phyloP scores from a whole-genome alignment of 2,888 invertebrate species.

The Drosophila prostipennis region DNA sequence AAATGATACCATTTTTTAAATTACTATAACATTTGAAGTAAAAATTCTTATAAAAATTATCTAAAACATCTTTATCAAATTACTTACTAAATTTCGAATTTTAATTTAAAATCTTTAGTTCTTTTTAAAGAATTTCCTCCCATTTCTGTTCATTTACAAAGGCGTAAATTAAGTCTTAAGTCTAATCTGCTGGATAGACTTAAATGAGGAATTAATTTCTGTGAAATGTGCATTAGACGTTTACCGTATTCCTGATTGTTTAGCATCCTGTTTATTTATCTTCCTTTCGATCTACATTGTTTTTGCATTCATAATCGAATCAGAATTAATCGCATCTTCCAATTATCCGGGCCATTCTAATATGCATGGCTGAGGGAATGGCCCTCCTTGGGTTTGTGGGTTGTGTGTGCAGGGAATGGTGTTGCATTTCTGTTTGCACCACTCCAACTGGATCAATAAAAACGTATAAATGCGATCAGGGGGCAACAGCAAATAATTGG shows the following conservation, averaged over 20 bases:
- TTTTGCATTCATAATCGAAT: conserved; percentile 38
- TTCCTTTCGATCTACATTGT: conserved; percentile 6
- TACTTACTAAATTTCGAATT: too few relatives aligned
- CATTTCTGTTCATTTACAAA: too few relatives aligned
- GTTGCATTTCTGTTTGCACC: neutral
- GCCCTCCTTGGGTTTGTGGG: neutral
- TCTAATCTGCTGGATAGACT: too few relatives aligned
- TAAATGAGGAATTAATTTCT: conserved; percentile 1
- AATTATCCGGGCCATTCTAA: conserved; percentile 47
- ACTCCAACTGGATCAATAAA: conserved; percentile 39
- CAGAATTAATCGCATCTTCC: conserved; percentile 33
- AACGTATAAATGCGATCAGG: conserved; percentile 45
- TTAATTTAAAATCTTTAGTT: too few relatives aligned
- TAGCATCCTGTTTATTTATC: conserved; percentile 9
- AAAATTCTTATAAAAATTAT: too few relatives aligned
- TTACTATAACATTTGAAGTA: too few relatives aligned
- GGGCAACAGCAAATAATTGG: conserved; percentile 67
- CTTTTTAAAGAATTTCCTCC: too few relatives aligned
- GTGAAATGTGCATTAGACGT: conserved; percentile 1
- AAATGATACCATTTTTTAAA: too few relatives aligned
- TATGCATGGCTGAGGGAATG: conserved; percentile 21
- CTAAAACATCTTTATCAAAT: too few relatives aligned
- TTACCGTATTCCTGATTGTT: conserved; percentile 2
- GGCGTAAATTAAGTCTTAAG: too few relatives aligned
- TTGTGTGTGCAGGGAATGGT: neutral